Evolutionary conservation across 2,888 invertebrate genomes (phyloP), one percentile per base, ranked within the genome.

Genomic region (Lypha dubia): DNA sequence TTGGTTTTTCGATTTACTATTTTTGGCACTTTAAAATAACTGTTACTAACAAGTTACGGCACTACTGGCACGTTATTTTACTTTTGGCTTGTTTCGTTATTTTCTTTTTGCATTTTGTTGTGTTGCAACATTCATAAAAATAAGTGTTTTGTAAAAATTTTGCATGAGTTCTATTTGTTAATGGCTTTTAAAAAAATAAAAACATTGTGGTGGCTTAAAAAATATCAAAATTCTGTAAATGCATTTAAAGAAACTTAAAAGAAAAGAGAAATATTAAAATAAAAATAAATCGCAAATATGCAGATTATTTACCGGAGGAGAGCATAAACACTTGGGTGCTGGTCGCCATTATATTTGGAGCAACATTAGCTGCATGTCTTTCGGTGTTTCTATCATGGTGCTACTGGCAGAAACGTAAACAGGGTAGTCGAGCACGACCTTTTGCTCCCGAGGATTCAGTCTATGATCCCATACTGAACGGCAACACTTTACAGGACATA

Each of bases 401-500:
- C 81, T 91, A 88, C 22, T 92, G 89, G 53, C 94, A 92, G 89
- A 93, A 92, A 87, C 93, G 92, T 87, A 94, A 93, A 91, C 93
- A 90, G 86, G 91, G 89, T 88, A 88, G 92, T 90, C 73, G 80
- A n/a, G 87, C 93, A 90, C 89, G 94, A 88, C 90, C 91, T 11
- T 94, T 92, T 89, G 91, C 93, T 5, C 92, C 93, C 0, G 95
- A 95, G 88, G 95, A 96, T 84, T 95, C 96, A 1, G 94, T 95
- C 77, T 96, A 96, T 89, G 96, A 96, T 89, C 95, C 96, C 5
- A 95, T 96, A 89, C 95, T 96, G 87, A 94, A 94, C 88, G 95
- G 95, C 3, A 95, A 95, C 65, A 96, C 96, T 58, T 94, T 98
- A 84, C 94, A 95, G 87, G 97, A 97, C 90, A 96, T 98, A 95